Conservation (phyloP, 1,140 invertebrate genomes). For the Rhagoletis zephyria region DNA sequence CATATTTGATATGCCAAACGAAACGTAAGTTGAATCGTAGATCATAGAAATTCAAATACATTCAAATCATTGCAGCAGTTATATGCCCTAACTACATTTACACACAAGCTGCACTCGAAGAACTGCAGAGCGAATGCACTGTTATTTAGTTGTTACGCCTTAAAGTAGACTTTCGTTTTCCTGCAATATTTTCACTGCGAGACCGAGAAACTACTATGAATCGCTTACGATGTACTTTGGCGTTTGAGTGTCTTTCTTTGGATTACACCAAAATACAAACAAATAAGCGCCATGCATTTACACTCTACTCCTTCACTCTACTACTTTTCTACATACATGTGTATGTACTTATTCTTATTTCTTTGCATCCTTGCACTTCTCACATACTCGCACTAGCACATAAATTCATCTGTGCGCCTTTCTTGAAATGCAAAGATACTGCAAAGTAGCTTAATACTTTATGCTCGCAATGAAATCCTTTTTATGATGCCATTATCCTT, state of each 20-base stretch:
- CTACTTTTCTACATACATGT: background rate
- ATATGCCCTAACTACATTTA: background rate
- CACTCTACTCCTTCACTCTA: no score
- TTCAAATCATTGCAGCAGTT: slow-evolving; percentile 18
- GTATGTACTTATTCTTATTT: background rate
- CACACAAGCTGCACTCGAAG: background rate
- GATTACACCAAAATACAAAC: slow-evolving; percentile 46
- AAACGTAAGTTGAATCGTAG: background rate
- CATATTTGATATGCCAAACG: background rate
- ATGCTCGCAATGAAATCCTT: slow-evolving; percentile 53
- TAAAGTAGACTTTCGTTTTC: slow-evolving; percentile 53
- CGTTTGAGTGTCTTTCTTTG: slow-evolving; percentile 22
- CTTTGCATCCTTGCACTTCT: background rate
- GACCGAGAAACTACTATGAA: background rate
- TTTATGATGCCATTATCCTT: slow-evolving; percentile 54
- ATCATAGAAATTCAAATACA: slow-evolving; percentile 23
- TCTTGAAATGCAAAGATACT: slow-evolving; percentile 34
- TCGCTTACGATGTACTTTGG: background rate
- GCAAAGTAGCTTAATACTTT: slow-evolving; percentile 54
- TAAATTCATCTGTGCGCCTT: background rate
- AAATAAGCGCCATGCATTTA: background rate
- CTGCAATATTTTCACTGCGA: slow-evolving; percentile 6
- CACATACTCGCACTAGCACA: background rate
- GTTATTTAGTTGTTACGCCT: background rate
- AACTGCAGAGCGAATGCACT: background rate